Conservation (phyloP, 2,797 vertebrate species). For the Sarcophilus harrisii region DNA sequence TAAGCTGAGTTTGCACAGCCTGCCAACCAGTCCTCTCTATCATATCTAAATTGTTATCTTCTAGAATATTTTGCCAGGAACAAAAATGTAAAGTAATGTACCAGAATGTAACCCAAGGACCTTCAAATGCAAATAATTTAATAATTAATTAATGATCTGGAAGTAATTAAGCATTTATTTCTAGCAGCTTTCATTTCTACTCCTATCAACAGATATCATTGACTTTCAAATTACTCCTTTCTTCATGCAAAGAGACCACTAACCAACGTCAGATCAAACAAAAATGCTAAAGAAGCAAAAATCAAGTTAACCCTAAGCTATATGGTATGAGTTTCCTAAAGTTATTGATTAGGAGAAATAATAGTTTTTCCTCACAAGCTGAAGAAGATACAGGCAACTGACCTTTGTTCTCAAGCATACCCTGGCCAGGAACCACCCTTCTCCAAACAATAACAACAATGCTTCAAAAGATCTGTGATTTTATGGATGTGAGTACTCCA, state of each 20-base stretch:
- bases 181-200: neutral
- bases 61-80: slow-evolving; percentile 54
- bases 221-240: neutral
- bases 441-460: neutral
- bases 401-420: neutral
- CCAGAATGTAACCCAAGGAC: slow-evolving; percentile 31
- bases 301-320: neutral
- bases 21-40: slow-evolving; percentile 41
- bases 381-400: neutral
- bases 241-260: neutral
- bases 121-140: neutral
- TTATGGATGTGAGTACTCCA: neutral
- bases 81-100: slow-evolving; percentile 54
- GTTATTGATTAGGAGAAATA: neutral
- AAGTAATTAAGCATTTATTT: neutral
- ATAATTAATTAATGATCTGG: neutral
- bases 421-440: neutral
- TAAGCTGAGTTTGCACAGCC: slow-evolving; percentile 37
- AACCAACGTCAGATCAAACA: neutral
- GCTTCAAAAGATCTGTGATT: neutral
- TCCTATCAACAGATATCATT: neutral
- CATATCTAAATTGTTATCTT: slow-evolving; percentile 50
- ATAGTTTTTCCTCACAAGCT: neutral
- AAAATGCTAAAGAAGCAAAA: neutral
- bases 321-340: neutral